Evolutionary conservation across 2,113 vertebrate species (phyloP), one percentile per base, ranked within the genome.

Genomic region (Scomber japonicus): DNA sequence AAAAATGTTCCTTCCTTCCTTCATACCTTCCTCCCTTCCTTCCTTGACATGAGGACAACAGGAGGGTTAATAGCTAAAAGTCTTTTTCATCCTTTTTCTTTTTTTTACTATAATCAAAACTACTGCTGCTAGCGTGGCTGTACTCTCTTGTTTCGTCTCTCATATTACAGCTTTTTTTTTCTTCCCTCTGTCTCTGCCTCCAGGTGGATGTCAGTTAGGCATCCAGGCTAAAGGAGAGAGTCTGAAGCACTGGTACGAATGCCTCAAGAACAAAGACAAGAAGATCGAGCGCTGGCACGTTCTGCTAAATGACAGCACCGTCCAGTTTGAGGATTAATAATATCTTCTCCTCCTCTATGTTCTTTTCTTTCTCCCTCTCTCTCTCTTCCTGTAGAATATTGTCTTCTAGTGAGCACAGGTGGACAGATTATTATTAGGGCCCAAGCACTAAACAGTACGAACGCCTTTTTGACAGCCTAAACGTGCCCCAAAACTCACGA

Each of bases 171-270:
- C 3, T 13, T 0, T 0, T 11, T 21, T 44, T 49, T 17, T 14
- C 31, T 35, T 7, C 31, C 4, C 4, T 6, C 1, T 35, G 1
- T 56, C 4, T 72, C 13, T 62, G 21, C 17, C 27, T 63, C 1
- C 85, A 95, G 95, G 95, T 35, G 95, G 98, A 3, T 98, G 97
- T 85, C 97, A 97, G 91, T 88, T 99, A 5, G 98, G 98, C 53
- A 99, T 99, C 91, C 97, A 96, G 0, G 98, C 97, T 4, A 98
- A 99, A 92, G 98, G 97, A 0, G 98, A 99, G 88, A 94, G 97
- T 87, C 91, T 99, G 90, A 99, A 99, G 94, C 98, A 99, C 92
- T 99, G 98, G 98, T 99, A 98, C 2, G 98, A 99, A 75, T 99
- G 97, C 59, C 89, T 99, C 75, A 99, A 99, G 93, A 99, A 99